These are phyloP conservation scores for Vipera latastei DNA, from an alignment of 2,797 vertebrate species.

Conservation along the genomic window DNA sequence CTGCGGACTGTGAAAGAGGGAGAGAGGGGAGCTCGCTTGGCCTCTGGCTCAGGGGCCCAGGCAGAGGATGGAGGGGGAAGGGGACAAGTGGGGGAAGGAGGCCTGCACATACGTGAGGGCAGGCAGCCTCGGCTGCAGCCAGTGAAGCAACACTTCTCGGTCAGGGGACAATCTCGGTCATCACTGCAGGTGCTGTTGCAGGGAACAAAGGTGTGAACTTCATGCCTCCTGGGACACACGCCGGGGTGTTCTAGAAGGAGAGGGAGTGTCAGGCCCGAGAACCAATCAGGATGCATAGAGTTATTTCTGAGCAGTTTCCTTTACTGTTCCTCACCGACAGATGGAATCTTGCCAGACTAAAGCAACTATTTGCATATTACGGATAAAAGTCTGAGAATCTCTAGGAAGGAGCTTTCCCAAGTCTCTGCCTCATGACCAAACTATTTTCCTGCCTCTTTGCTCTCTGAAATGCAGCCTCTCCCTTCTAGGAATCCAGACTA, in stretches of 20 bases:
- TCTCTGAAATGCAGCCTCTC: neutral
- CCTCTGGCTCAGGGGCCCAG: neutral
- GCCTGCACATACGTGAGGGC: neutral
- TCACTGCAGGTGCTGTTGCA: neutral
- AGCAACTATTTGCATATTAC: too few relatives aligned
- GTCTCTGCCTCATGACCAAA: neutral
- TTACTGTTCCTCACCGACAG: too few relatives aligned
- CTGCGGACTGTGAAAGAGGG: neutral
- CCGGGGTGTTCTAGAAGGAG: neutral
- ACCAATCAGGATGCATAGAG: too few relatives aligned
- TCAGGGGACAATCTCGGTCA: neutral
- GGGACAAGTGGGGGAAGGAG: rapidly evolving
- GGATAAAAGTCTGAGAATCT: neutral
- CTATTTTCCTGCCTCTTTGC: neutral
- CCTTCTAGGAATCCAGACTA: neutral
- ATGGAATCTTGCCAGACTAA: too few relatives aligned
- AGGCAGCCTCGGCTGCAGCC: constrained; percentile 16
- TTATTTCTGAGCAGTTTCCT: too few relatives aligned
- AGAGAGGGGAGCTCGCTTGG: neutral
- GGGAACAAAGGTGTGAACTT: neutral
- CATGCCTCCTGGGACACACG: neutral
- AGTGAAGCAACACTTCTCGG: constrained; percentile 23
- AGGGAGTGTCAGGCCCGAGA: too few relatives aligned
- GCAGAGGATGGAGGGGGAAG: neutral
- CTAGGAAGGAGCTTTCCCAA: neutral